Evolutionary conservation across 2,113 vertebrate species (phyloP), one percentile per base, ranked within the genome.

Genomic region (Myiozetetes cayanensis): DNA sequence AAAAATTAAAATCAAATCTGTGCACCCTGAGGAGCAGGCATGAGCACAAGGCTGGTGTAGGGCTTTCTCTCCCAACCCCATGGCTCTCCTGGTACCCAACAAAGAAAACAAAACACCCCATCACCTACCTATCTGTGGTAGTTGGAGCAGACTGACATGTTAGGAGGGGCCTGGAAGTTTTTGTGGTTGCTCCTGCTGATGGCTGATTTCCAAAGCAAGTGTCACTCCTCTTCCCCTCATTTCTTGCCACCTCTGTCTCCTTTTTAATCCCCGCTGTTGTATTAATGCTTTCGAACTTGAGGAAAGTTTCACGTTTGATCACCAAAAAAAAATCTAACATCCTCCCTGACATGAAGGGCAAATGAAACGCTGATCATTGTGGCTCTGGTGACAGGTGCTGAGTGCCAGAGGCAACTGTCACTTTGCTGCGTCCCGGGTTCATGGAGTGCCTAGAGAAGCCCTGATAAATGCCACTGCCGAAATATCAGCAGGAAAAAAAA

Each of bases 1-100:
- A 43, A 77, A 73, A 55, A 65, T 24, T 10, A 44, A 81, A 53
- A 16, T 61, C 2, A 4, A 2, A 17, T 27, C 3, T 1, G 1
- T 0, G 0, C 11, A 55, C 56, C 14, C 47, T 8, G 2, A 0
- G 2, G 30, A 15, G 14, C 0, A 0, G 28, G 27, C 5, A 53
- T 5, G 10, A 79, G 6, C 15, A 30, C 5, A 23, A 25, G 35
- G 18, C 10, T 41, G n/a, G 8, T 8, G 9, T 30, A 24, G 8
- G 8, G 8, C 52, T 83, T 16, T 21, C 17, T 27, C 18, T 52
- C 14, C n/a, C 37, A 37, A 6, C 3, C 17, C 39, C 41, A 8
- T 9, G 8, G 21, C 21, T 79, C 31, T 68, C 28, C n/a, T 14
- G 33, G 12, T 46, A 52, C 6, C 11, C 8, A 66, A 4, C 3